Conservation (phyloP, 2,113 vertebrate genomes). For the Vombatus ursinus region DNA sequence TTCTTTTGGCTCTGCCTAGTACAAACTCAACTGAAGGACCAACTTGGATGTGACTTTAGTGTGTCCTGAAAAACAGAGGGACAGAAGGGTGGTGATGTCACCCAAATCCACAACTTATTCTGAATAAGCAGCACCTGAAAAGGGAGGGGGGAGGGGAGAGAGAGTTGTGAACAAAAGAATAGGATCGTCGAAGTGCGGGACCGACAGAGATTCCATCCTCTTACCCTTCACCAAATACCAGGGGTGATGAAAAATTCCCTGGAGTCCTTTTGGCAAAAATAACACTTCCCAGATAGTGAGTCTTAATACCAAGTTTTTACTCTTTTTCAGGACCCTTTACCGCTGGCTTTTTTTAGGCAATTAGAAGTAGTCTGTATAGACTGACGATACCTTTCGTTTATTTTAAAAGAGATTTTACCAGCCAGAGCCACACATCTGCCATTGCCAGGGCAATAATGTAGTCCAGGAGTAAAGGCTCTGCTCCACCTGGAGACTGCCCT, state of each 20-base stretch:
- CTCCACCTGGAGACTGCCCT: background rate
- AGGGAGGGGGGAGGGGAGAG: no score
- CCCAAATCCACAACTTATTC: fast-evolving
- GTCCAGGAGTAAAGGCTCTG: background rate
- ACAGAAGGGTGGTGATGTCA: background rate
- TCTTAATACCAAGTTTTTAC: background rate
- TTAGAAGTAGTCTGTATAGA: background rate
- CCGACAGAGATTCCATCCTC: background rate
- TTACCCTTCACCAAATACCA: fast-evolving
- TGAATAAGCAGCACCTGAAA: fast-evolving
- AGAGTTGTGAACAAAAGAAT: background rate
- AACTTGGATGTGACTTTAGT: background rate
- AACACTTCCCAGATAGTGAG: background rate
- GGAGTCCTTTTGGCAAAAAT: background rate
- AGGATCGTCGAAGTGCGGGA: fast-evolving
- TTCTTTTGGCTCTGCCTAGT: background rate
- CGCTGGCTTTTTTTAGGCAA: background rate
- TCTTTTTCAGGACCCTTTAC: background rate
- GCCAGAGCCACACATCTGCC: background rate
- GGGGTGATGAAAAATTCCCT: background rate
- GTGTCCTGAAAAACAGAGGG: background rate
- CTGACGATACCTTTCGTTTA: background rate
- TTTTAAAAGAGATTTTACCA: background rate
- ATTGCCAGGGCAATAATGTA: fast-evolving
- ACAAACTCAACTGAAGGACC: fast-evolving